A percentile compares a stretch with the other conserved stretches of the same genome.
These are phyloP conservation scores for Gavia stellata DNA, from an alignment of 2,113 vertebrate genomes.

Conservation along the genomic window DNA sequence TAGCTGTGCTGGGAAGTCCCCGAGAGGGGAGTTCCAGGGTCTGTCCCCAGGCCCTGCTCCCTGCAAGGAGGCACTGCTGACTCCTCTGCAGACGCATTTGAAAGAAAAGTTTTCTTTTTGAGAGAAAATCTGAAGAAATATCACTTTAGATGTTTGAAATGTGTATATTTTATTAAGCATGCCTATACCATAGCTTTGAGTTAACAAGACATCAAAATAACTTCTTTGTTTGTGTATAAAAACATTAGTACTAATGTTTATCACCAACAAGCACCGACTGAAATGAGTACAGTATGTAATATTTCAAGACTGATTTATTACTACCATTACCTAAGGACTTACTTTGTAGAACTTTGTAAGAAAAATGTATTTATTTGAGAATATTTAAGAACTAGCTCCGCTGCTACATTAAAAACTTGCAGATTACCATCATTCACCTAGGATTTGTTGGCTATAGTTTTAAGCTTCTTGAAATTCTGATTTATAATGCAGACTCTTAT, in stretches of 20 bases:
- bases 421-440: background rate
- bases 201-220: background rate
- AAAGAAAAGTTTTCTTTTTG: background rate
- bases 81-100: background rate
- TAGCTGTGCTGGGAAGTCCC: background rate
- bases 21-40: rapidly evolving
- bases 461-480: background rate
- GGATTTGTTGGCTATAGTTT: background rate
- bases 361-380: background rate
- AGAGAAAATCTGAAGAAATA: background rate
- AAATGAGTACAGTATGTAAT: background rate
- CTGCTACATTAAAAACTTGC: background rate
- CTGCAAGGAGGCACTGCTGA: background rate
- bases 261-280: background rate
- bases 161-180: background rate
- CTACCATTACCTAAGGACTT: background rate
- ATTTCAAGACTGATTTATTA: background rate
- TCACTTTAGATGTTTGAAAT: background rate
- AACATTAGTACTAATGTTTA: background rate
- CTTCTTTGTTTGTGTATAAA: background rate
- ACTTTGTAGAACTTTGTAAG: background rate
- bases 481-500: background rate
- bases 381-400: background rate
- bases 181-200: background rate
- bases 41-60: background rate